Conservation (phyloP, 2,797 vertebrate species). For the Syngnathus rostellatus region DNA sequence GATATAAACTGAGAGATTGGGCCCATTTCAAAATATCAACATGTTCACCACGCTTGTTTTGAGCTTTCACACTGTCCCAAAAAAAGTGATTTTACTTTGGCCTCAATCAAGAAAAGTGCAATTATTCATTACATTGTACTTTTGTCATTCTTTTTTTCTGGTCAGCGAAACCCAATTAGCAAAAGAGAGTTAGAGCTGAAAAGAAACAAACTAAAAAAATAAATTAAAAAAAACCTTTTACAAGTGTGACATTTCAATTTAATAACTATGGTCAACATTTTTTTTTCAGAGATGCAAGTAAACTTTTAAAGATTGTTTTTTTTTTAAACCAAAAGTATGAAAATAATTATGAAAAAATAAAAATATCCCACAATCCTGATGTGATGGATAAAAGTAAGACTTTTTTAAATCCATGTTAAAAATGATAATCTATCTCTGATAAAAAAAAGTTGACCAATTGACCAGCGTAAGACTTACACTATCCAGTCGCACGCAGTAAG, state of each 20-base stretch:
- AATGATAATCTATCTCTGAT: too few relatives aligned
- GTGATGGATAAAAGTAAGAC: too few relatives aligned
- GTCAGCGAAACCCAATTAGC: not conserved
- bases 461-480: too few relatives aligned
- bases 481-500: too few relatives aligned
- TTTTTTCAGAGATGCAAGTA: not conserved
- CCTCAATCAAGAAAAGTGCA: slow-evolving; percentile 9
- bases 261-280: not conserved
- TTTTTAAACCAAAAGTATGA: too few relatives aligned
- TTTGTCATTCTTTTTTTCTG: not conserved
- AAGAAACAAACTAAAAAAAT: not conserved
- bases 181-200: not conserved
- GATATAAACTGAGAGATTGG: too few relatives aligned
- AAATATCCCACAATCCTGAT: too few relatives aligned
- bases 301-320: too few relatives aligned
- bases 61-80: not conserved
- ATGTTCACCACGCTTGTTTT: not conserved
- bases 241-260: not conserved
- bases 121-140: not conserved
- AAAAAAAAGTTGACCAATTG: too few relatives aligned
- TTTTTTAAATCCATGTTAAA: too few relatives aligned
- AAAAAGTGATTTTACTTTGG: slow-evolving; percentile 4
- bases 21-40: not conserved
- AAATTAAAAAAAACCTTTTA: not conserved
- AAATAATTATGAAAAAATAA: too few relatives aligned